Conservation (phyloP, 2,888 invertebrate species). For the Uropetala carovei region DNA sequence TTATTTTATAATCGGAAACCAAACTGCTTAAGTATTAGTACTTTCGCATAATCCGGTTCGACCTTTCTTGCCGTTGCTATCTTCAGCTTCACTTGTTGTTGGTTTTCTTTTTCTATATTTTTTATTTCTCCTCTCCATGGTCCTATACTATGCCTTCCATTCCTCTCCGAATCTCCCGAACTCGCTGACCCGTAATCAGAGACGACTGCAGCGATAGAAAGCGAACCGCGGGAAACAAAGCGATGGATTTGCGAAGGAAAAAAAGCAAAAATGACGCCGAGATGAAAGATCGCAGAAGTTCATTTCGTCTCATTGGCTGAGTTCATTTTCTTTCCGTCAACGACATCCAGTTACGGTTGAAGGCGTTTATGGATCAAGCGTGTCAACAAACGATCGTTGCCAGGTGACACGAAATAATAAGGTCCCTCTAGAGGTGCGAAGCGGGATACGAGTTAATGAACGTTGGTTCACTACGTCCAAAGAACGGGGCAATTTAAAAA, state of each 20-base stretch:
- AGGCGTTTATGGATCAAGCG: neutral
- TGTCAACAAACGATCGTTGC: too few relatives aligned
- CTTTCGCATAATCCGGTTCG: too few relatives aligned
- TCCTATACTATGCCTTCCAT: neutral
- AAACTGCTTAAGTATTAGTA: too few relatives aligned
- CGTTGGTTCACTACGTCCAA: too few relatives aligned
- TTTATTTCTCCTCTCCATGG: neutral
- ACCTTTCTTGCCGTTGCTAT: too few relatives aligned
- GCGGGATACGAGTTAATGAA: too few relatives aligned
- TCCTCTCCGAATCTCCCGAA: neutral
- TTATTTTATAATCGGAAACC: too few relatives aligned
- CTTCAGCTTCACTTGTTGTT: too few relatives aligned
- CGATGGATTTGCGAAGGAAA: slow-evolving; percentile 4
- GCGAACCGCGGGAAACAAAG: neutral
- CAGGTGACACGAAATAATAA: too few relatives aligned
- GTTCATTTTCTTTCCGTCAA: neutral
- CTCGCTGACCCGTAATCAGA: neutral
- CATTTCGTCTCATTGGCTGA: neutral
- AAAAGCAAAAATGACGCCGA: neutral
- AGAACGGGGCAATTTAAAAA: too few relatives aligned
- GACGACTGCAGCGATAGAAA: slow-evolving; percentile 1
- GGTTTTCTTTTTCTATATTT: too few relatives aligned
- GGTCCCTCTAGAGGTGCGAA: too few relatives aligned
- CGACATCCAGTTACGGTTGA: neutral
- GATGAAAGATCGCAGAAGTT: neutral